Conservation (phyloP, 2,113 vertebrate species). For the Phrynocephalus versicolor region DNA sequence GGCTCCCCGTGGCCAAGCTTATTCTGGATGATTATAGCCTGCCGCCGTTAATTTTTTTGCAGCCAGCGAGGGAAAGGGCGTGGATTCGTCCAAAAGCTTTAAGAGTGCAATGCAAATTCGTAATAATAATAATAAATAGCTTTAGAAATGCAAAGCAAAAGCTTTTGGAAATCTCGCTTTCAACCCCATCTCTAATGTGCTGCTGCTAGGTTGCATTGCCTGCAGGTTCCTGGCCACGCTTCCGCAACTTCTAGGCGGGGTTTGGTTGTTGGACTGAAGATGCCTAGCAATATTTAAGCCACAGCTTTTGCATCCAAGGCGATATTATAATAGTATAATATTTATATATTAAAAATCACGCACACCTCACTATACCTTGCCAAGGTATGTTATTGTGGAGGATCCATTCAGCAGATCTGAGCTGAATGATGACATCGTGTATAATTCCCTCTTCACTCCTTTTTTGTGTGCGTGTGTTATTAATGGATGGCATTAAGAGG, state of each 20-base stretch:
- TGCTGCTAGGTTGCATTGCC: fast-evolving
- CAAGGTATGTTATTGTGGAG: not conserved
- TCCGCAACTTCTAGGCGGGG: not conserved
- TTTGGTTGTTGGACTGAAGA: fast-evolving
- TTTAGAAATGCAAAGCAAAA: not conserved
- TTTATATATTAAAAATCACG: too few species aligned
- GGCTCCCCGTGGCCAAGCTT: too few species aligned
- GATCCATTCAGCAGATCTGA: not conserved
- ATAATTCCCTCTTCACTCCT: not conserved
- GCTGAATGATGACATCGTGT: not conserved
- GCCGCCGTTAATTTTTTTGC: too few species aligned
- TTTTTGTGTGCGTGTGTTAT: not conserved
- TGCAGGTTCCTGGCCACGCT: fast-evolving
- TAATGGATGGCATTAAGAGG: fast-evolving
- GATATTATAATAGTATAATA: too few species aligned
- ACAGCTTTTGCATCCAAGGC: not conserved
- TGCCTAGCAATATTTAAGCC: not conserved
- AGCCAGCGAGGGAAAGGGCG: not conserved
- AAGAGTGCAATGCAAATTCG: too few species aligned
- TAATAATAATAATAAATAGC: too few species aligned
- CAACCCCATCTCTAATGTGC: not conserved
- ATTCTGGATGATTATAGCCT: too few species aligned
- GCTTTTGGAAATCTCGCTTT: not conserved
- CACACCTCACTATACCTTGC: not conserved
- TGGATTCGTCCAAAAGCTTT: not conserved